Evolutionary conservation across 2,797 vertebrate species (phyloP), one percentile per base, ranked within the genome.

Genomic region (Threskiornis aethiopicus): DNA sequence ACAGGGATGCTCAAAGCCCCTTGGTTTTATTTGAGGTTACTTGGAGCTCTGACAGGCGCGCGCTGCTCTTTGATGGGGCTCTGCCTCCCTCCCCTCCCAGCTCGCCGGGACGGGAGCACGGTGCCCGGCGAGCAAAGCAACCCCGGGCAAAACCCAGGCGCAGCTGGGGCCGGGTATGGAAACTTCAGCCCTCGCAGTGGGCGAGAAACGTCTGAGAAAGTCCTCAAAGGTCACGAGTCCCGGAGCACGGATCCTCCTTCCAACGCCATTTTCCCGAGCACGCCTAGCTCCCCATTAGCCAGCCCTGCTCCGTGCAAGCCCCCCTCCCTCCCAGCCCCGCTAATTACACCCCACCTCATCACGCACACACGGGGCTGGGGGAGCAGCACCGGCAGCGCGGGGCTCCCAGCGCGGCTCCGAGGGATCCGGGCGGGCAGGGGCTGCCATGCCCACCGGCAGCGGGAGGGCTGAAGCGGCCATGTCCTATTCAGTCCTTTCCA

Each of bases 281-380:
- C 0, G 13, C 22, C 13, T 9, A 26, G 54, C 14, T 64, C 33
- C 75, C 0, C 0, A 9, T 16, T 12, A 22, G 31, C 37, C 80
- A 44, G 24, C 62, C 46, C 22, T 11, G 21, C 21, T 44, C 54
- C 70, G 16, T 3, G 4, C 44, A 5, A 22, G 62, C 37, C 37
- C 41, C 42, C 24, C 76, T 28, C n/a, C 47, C 59, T 44, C 66
- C 24, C 72, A 28, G 54, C 61, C 6, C 80, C 6, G 13, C 19
- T 42, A 25, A 47, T 37, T 11, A 15, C 17, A 0, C 52, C 26
- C 31, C 85, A 37, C 10, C 62, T 25, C 57, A 17, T 1, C 26
- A 19, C 20, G 55, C 31, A 21, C 42, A 8, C 54, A 6, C 4
- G 29, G 10, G 37, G 65, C 75, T 20, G 1, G 31, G 47, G 47